These are phyloP conservation scores for Turnix velox DNA, from an alignment of 2,113 vertebrate genomes.

Conservation along the genomic window DNA sequence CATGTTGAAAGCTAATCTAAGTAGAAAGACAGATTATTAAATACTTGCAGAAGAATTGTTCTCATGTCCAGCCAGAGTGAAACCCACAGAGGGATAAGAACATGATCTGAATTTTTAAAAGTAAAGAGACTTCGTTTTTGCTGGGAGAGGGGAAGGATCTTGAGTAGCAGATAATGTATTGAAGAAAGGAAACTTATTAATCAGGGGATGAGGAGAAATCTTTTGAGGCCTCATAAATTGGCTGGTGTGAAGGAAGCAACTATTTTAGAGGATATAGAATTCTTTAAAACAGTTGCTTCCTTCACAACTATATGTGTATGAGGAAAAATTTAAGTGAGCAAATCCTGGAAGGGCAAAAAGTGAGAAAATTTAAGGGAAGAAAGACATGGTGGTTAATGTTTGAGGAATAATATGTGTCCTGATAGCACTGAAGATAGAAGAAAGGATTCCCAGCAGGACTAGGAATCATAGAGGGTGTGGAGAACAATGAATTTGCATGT, in stretches of 20 bases:
- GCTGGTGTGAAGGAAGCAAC: not conserved
- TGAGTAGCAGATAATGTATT: not conserved
- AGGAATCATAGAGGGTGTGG: not conserved
- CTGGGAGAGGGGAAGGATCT: not conserved
- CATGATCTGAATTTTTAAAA: not conserved
- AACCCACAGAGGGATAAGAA: not conserved
- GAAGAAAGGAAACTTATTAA: not conserved
- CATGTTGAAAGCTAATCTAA: slow-evolving; percentile 18
- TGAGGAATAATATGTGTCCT: not conserved
- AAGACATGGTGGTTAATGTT: not conserved
- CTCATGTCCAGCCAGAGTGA: not conserved
- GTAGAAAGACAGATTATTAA: slow-evolving; percentile 18
- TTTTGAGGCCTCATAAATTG: not conserved
- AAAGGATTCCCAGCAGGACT: not conserved
- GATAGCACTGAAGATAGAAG: not conserved
- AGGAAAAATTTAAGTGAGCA: not conserved
- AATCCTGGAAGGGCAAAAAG: not conserved
- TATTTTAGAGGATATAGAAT: not conserved
- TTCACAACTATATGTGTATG: no score
- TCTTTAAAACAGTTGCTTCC: no score
- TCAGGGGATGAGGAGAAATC: not conserved
- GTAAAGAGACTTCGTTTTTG: not conserved
- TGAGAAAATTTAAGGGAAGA: not conserved
- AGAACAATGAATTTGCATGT: not conserved
- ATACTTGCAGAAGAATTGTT: slow-evolving; percentile 17